phyloP scores from a whole-genome alignment of 1,140 invertebrate genomes.

The Gerris buenoi region DNA sequence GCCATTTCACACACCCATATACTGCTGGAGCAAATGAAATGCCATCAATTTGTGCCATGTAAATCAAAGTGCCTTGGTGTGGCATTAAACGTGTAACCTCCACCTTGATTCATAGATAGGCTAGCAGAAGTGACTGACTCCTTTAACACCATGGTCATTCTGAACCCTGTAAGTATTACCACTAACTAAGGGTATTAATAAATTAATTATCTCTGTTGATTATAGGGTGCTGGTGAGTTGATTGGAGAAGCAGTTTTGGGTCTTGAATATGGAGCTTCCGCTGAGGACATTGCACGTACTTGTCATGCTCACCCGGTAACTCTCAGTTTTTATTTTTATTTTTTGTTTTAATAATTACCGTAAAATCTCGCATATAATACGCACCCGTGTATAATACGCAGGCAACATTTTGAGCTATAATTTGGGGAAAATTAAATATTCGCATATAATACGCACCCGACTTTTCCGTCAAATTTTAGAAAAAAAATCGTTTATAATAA shows the following conservation, averaged over 20 bases:
- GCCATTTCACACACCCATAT: background rate
- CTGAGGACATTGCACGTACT: constrained; percentile 93
- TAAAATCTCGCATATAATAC: background rate
- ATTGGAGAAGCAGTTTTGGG: constrained; percentile 95
- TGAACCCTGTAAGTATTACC: background rate
- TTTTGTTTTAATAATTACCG: background rate
- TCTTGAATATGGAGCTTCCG: constrained; percentile 97
- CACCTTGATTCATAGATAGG: too few species aligned
- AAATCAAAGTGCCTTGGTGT: background rate
- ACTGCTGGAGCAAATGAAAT: background rate
- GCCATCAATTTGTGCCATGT: background rate
- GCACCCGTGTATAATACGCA: background rate
- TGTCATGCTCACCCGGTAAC: constrained; percentile 98
- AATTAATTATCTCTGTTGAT: constrained; percentile 17
- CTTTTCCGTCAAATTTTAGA: background rate
- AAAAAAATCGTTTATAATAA: background rate
- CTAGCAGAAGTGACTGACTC: too few species aligned
- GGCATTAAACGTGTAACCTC: background rate
- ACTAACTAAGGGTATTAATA: constrained; percentile 27
- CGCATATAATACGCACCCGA: background rate
- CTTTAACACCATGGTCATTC: background rate
- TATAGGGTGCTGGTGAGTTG: constrained; percentile 74
- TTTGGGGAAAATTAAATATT: background rate
- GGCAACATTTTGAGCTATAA: background rate
- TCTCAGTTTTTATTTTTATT: too few species aligned